Conservation (phyloP, 2,797 vertebrate species). For the Melanotaenia maccullochi region DNA sequence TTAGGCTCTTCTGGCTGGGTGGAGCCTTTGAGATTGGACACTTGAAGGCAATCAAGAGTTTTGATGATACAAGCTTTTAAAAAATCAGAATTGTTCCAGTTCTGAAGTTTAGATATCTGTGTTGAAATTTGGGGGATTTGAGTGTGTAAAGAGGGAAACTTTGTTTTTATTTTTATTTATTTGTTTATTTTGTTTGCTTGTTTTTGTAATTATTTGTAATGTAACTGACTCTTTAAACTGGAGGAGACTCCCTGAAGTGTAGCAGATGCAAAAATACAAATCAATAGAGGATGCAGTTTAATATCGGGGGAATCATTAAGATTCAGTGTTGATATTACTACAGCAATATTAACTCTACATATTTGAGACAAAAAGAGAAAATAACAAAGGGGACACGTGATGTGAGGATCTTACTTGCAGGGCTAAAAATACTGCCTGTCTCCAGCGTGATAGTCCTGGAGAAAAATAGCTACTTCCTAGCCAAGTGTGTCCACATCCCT, state of each 20-base stretch:
- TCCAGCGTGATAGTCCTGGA: slow-evolving; percentile 56
- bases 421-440: slow-evolving; percentile 71
- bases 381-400: slow-evolving; percentile 46
- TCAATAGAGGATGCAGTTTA: background rate
- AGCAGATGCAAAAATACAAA: slow-evolving; percentile 4
- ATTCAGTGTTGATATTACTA: background rate
- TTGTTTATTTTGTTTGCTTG: background rate
- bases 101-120: background rate
- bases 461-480: slow-evolving; percentile 53
- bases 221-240: background rate
- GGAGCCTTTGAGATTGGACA: slow-evolving; percentile 53
- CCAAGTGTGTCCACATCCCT: slow-evolving; percentile 43
- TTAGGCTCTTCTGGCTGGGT: slow-evolving; percentile 56
- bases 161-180: background rate
- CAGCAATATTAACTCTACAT: slow-evolving; percentile 6
- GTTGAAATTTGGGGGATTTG: background rate
- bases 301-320: slow-evolving; percentile 1
- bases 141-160: background rate
- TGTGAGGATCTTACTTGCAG: slow-evolving; percentile 41
- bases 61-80: background rate
- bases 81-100: background rate
- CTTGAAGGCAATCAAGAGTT: slow-evolving; percentile 35
- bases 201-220: slow-evolving; percentile 1
- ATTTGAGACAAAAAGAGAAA: slow-evolving; percentile 37
- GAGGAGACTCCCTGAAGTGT: background rate